These are phyloP conservation scores for Myotis yumanensis DNA, from an alignment of 2,113 vertebrate genomes.

Conservation along the genomic window DNA sequence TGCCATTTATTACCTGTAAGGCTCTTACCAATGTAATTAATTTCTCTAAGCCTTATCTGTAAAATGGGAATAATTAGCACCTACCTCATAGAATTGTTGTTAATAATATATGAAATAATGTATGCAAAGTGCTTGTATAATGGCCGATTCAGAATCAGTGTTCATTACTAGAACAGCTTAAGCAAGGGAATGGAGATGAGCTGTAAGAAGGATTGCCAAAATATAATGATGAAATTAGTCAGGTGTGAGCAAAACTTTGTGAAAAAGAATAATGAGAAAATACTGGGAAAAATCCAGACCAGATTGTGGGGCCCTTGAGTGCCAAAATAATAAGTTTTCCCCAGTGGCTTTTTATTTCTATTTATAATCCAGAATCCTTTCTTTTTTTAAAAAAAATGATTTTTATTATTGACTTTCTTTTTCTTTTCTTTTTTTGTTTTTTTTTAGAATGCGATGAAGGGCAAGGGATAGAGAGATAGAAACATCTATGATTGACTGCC, in stretches of 20 bases:
- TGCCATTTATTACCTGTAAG: neutral
- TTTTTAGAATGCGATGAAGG: too few relatives aligned
- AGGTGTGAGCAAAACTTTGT: neutral
- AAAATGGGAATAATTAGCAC: neutral
- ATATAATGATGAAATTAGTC: neutral
- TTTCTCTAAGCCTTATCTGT: neutral
- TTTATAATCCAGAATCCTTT: neutral
- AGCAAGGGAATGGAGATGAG: neutral
- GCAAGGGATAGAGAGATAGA: too few relatives aligned
- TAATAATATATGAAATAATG: neutral
- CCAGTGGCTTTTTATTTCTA: neutral
- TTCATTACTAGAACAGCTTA: neutral
- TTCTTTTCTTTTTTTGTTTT: too few relatives aligned
- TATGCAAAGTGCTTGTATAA: neutral
- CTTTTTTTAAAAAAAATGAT: neutral
- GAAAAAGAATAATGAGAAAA: slow-evolving; percentile 23
- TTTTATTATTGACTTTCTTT: too few relatives aligned
- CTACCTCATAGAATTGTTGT: neutral
- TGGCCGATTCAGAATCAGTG: neutral
- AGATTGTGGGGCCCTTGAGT: neutral
- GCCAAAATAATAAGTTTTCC: neutral
- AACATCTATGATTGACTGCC: too few relatives aligned
- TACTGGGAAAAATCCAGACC: neutral
- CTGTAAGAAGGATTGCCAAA: neutral
- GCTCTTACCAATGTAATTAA: neutral